Percentiles rank a stretch among this genome's conserved stretches.
Evolutionary conservation across 2,113 vertebrate genomes (phyloP).

Genomic region (Callionymus lyra): DNA sequence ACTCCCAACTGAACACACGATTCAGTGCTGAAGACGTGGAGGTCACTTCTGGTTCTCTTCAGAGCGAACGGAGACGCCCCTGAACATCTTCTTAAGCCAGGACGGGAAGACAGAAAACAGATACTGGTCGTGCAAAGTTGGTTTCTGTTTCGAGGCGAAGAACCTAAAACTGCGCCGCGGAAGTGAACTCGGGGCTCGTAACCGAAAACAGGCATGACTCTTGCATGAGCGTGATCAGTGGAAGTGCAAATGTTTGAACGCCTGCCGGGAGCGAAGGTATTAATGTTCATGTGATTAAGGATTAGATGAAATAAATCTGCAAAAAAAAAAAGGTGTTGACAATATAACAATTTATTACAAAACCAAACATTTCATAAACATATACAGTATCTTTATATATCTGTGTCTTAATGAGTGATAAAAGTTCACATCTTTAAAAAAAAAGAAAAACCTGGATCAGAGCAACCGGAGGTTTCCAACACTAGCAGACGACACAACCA

Average conservation of each 20-base stretch:
- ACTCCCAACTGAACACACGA: slow-evolving; percentile 2
- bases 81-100: slow-evolving; percentile 8
- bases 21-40: too few relatives aligned
- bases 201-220: slow-evolving; percentile 23
- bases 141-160: slow-evolving; percentile 15
- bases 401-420: slow-evolving; percentile 58
- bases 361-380: slow-evolving; percentile 63
- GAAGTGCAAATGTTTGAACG: slow-evolving; percentile 1
- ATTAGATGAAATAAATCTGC: slow-evolving; percentile 13
- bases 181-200: slow-evolving; percentile 9
- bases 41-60: too few relatives aligned
- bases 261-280: background rate
- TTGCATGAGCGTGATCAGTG: slow-evolving; percentile 13
- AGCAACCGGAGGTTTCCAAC: slow-evolving; percentile 31
- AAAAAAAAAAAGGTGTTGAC: slow-evolving; percentile 15
- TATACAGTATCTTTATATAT: slow-evolving; percentile 65
- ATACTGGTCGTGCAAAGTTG: slow-evolving; percentile 15
- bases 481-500: slow-evolving; percentile 36
- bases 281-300: slow-evolving; percentile 9
- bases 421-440: slow-evolving; percentile 50
- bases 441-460: slow-evolving; percentile 28
- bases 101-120: slow-evolving; percentile 25
- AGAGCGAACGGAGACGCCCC: slow-evolving; percentile 3
- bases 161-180: slow-evolving; percentile 9
- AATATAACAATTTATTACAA: slow-evolving; percentile 73